phyloP scores from a whole-genome alignment of 1,140 invertebrate species.

The Ceratitis capitata region DNA sequence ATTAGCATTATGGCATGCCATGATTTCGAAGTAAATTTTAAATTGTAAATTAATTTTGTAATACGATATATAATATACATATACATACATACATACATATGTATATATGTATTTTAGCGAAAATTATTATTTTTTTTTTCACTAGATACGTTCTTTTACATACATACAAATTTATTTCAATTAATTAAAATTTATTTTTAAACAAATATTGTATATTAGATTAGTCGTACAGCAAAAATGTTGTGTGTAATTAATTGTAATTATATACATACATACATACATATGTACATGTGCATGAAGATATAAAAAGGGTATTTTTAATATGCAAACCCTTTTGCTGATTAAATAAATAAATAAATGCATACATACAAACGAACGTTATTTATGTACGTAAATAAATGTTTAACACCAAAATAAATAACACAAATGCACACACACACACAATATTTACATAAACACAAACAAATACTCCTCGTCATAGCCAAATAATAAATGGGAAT shows the following conservation, averaged over 20 bases:
- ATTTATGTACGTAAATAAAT: background rate
- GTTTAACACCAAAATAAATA: background rate
- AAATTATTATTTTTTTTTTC: background rate
- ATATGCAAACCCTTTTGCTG: slow-evolving; percentile 10
- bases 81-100: too few species aligned
- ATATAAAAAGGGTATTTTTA: background rate
- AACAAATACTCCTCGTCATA: background rate
- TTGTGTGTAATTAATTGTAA: background rate
- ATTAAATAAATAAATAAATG: background rate
- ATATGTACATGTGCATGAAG: too few species aligned
- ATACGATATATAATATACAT: too few species aligned
- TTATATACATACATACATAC: too few species aligned
- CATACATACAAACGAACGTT: background rate
- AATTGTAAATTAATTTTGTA: background rate
- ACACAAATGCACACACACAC: background rate
- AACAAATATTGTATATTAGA: background rate
- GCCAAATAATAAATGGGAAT: slow-evolving; percentile 20
- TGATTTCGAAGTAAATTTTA: too few species aligned
- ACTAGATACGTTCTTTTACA: too few species aligned
- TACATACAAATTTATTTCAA: background rate
- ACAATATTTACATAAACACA: background rate
- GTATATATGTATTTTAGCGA: background rate
- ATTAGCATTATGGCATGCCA: too few species aligned
- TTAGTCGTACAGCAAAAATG: background rate
- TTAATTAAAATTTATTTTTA: background rate